Conservation (phyloP, 2,797 vertebrate genomes). For the Acridotheres tristis region DNA sequence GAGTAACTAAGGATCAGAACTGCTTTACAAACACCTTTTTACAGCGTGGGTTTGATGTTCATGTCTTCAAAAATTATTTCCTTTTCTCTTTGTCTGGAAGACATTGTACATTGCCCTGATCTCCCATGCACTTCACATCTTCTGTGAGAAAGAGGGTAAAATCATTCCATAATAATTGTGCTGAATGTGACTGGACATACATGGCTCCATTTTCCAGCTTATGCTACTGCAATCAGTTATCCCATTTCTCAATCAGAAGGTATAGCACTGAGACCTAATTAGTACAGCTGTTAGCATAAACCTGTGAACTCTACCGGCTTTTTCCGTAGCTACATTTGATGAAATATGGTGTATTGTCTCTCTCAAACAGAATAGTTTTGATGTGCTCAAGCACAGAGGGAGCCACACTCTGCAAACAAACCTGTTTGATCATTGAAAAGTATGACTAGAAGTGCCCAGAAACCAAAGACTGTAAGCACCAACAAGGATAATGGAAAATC, state of each 20-base stretch:
- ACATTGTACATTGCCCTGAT: background rate
- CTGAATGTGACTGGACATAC: background rate
- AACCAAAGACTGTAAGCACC: background rate
- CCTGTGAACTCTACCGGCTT: background rate
- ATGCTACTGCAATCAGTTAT: background rate
- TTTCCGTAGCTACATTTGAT: background rate
- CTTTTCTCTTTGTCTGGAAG: background rate
- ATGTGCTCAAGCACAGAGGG: background rate
- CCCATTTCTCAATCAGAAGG: background rate
- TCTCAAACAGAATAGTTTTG: background rate
- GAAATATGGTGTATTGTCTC: background rate
- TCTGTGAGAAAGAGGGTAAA: background rate
- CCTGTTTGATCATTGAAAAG: background rate
- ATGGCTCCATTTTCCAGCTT: background rate
- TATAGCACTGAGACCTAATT: background rate
- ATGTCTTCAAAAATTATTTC: background rate
- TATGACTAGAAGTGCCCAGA: background rate
- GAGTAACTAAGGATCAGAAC: background rate
- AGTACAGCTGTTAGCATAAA: background rate
- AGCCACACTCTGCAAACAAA: background rate
- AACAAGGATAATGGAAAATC: background rate
- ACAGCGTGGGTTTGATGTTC: background rate
- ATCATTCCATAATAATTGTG: fast-evolving
- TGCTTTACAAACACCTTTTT: background rate
- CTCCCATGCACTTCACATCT: background rate